Conservation (phyloP, 2,113 vertebrate species). For the Lampris megalopsis region DNA sequence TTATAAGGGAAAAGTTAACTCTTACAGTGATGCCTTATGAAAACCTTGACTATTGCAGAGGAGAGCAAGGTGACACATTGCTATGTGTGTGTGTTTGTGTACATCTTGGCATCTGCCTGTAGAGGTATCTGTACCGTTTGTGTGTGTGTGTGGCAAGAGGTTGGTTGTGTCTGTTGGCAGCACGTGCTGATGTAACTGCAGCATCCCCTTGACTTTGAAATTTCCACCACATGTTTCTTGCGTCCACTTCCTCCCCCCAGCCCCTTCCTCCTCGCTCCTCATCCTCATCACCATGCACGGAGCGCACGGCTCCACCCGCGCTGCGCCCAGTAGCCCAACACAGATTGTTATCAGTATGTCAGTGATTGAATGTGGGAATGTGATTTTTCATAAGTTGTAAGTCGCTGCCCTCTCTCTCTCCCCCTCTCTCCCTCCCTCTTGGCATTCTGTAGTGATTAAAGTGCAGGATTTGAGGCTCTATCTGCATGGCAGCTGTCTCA, state of each 20-base stretch:
- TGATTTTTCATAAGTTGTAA: conserved; percentile 44
- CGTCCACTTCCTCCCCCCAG: conserved; percentile 44
- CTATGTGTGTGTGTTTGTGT: not conserved
- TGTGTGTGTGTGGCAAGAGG: conserved; percentile 4
- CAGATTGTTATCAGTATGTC: conserved; percentile 70
- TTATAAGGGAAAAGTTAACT: conserved; percentile 18
- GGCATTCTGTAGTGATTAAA: conserved; percentile 41
- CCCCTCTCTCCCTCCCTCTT: conserved; percentile 13
- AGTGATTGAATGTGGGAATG: conserved; percentile 67
- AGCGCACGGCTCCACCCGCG: conserved; percentile 48
- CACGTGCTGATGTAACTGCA: not conserved
- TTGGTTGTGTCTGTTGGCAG: conserved; percentile 23
- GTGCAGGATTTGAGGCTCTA: conserved; percentile 22
- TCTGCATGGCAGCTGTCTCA: conserved; percentile 27
- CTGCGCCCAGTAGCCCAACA: conserved; percentile 62
- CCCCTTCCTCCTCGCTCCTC: conserved; percentile 37
- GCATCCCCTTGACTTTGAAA: conserved; percentile 71
- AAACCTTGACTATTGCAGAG: not conserved
- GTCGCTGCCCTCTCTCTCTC: conserved; percentile 33
- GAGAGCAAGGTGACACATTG: not conserved
- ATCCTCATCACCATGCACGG: conserved; percentile 68
- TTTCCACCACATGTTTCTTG: conserved; percentile 44
- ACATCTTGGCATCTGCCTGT: conserved; percentile 8
- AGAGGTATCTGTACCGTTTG: not conserved
- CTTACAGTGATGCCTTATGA: not conserved